phyloP scores from a whole-genome alignment of 2,113 vertebrate genomes.

The Craseonycteris thonglongyai region DNA sequence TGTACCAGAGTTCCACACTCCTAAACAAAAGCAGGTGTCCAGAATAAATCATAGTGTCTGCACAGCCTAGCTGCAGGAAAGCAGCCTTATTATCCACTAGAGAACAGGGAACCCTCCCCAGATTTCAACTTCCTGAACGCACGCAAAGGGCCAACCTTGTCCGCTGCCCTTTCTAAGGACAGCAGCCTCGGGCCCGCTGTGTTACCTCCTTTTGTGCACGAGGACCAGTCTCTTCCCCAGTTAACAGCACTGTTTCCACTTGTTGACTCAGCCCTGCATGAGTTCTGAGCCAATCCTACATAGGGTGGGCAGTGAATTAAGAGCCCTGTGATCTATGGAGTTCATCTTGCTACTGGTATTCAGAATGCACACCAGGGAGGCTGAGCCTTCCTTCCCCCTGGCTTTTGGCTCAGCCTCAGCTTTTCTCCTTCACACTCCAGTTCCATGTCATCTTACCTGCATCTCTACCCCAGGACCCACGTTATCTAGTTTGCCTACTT shows the following conservation, averaged over 20 bases:
- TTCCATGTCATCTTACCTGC: not conserved
- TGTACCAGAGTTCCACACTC: not conserved
- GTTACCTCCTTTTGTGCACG: not conserved
- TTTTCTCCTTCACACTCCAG: too few species aligned
- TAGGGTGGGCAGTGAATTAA: not conserved
- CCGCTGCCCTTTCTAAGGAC: not conserved
- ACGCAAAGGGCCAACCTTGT: not conserved
- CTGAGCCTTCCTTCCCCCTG: too few species aligned
- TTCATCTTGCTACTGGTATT: not conserved
- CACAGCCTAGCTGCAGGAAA: not conserved
- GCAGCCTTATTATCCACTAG: not conserved
- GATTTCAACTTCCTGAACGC: not conserved
- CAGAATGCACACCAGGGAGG: not conserved
- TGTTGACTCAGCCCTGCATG: not conserved
- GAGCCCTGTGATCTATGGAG: not conserved
- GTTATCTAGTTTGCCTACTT: fast-evolving
- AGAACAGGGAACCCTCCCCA: too few species aligned
- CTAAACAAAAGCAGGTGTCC: not conserved
- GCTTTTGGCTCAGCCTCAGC: not conserved
- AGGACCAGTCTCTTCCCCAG: not conserved
- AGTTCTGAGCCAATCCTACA: not conserved
- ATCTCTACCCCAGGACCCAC: not conserved
- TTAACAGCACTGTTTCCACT: not conserved
- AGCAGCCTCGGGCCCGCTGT: not conserved
- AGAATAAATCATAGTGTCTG: not conserved